Base-by-base conservation (phyloP, 2,113 vertebrate species). In the Ursus arctos region DNA sequence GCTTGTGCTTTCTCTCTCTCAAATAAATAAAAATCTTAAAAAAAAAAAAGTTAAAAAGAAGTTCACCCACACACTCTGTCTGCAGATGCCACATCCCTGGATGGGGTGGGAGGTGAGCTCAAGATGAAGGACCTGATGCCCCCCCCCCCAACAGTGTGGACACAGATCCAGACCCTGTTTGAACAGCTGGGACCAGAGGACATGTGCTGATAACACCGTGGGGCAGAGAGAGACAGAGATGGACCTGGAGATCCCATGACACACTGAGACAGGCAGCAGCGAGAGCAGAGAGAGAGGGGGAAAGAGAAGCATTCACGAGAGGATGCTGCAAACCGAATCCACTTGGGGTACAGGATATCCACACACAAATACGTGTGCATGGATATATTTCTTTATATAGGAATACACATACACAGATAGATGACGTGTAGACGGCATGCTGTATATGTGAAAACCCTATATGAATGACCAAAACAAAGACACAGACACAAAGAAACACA, bases 161-260 rank as follows among this genome's bases (percentile, higher is more conserved):
- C 71, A 91, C 10, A 82, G 71, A 55, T 18, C 88, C 59, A 88
- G 63, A 88, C 85, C 80, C 94, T 93, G 74, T 69, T 43, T 88
- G 67, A 97, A 94, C 94, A 95, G 94, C 94, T 97, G 95, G 47
- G 81, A 67, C 91, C n/a, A 43, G n/a, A 82, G 84, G 81, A 40
- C 49, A 24, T 0, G 2, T 4, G 88, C 13, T 57, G 55, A n/a
- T 53, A 91, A 84, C 87, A 81, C 82, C 79, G 4, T 3, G 15
- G 74, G 67, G 43, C 3, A 57, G 59, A 83, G n/a, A 89, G 55
- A 90, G 69, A 65, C 13, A 55, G 74, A 49, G 19, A 59, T 33
- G 89, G 86, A 49, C 91, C 79, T 74, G 36, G 79, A 63, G 89
- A 85, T 63, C 67, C 72, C 43, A 28, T 0, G 1, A 84, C 80